Percentiles rank a stretch among this genome's conserved stretches.
Conservation (phyloP, 1,140 invertebrate species). For the Glossosoma conforme region DNA sequence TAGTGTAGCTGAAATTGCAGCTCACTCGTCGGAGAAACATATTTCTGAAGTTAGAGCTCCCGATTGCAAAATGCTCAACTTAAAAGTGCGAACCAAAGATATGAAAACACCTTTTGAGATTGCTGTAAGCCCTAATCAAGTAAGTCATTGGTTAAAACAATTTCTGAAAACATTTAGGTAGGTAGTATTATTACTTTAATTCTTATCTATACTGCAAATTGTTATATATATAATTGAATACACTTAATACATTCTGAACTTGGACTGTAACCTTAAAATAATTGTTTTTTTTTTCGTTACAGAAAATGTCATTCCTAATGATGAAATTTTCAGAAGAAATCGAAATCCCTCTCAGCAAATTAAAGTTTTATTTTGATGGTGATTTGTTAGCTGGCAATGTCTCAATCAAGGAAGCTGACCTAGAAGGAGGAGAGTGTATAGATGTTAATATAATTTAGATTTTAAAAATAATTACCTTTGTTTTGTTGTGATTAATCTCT, state of each 20-base stretch:
- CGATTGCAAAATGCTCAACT: constrained; percentile 17
- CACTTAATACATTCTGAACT: neutral
- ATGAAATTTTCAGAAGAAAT: constrained; percentile 29
- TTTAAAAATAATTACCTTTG: too few relatives aligned
- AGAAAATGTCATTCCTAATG: constrained; percentile 30
- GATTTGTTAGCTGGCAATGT: constrained; percentile 24
- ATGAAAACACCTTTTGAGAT: constrained; percentile 26
- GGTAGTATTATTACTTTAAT: neutral
- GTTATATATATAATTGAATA: neutral
- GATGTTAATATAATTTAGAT: constrained; percentile 28
- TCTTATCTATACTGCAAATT: neutral
- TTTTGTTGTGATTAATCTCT: too few relatives aligned
- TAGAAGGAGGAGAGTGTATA: constrained; percentile 31
- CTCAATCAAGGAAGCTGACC: constrained; percentile 20
- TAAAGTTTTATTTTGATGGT: constrained; percentile 32
- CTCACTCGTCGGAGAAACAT: constrained; percentile 23
- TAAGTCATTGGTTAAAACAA: constrained; percentile 5
- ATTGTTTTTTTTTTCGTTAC: constrained; percentile 8
- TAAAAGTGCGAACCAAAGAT: constrained; percentile 27
- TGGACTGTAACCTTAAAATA: neutral
- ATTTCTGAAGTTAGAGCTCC: neutral
- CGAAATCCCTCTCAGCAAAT: constrained; percentile 19
- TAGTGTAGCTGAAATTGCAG: constrained; percentile 25
- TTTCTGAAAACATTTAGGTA: neutral
- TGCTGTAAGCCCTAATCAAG: constrained; percentile 20